Evolutionary conservation across 2,888 invertebrate species (phyloP), one percentile per base, ranked within the genome.

Genomic region (Flexamia atlantica): DNA sequence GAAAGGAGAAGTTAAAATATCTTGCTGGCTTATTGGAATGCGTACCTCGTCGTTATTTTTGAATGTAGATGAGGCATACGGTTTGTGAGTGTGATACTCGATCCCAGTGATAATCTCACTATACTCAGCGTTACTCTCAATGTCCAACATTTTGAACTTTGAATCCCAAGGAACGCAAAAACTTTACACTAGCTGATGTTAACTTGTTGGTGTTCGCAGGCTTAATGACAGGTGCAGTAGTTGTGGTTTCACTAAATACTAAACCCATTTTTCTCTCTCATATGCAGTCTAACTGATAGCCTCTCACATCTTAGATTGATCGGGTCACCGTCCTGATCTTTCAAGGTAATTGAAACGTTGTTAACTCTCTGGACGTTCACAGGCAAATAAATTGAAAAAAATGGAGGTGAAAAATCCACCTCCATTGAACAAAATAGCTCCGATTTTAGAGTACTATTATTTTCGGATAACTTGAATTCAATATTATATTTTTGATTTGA

Each of bases 11-110:
- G 74, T 74, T 4, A 74, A n/a, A 14, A 74, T 46, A 17, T 74
- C 74, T 20, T 40, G 36, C 14, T 74, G 74, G 17, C 25, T 42
- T 30, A 74, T 42, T 5, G 74, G 74, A 32, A 74, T 74, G 10
- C 74, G 4, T 20, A 74, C 42, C 23, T 74, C 74, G n/a, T 74
- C 74, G 42, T 74, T 74, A 25, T n/a, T 20, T 32, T 25, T 74
- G n/a, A n/a, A 74, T 0, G 74, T 74, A 17, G 74, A 42, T 7
- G 74, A 74, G 2, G 74, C 42, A 20, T 74, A 74, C n/a, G 74
- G 40, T 40, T 74, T 40, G 20, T 74, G 74, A 9, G 46, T 32
- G 14, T 74, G 74, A 25, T 10, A 74, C 20, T 74, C 74, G 7
- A 4, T 10, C 2, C 74, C 23, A 5, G 74, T 74, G 2, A 74